Evolutionary conservation across 2,888 invertebrate genomes (phyloP), one percentile per base, ranked within the genome.

Genomic region (Agapostemon virescens): DNA sequence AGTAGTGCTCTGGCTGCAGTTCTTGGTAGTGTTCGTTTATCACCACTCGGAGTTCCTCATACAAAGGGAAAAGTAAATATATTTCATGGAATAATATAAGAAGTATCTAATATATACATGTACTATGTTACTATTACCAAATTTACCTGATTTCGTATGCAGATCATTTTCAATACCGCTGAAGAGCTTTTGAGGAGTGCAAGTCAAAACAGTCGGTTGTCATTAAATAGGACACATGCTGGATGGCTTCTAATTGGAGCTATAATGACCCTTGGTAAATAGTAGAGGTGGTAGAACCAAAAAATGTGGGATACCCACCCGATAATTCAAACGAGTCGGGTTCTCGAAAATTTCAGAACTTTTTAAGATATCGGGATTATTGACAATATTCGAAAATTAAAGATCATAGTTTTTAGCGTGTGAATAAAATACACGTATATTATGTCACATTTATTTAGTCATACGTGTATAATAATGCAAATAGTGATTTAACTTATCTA

Each of bases 181-280:
- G 99, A 99, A 93, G 99, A 99, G 91, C 93, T 99, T 86, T 93
- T 99, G 67, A 95, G 99, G 83, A 98, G 98, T 82, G 99, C 99
- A 0, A 98, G 98, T 89, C 99, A 99, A 93, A 99, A 98, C 93
- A 98, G 98, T 92, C 95, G 99, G 70, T 94, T 99, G 75, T 98
- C 99, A 0, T 94, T 98, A 82, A 98, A 98, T 87, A 95, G 99
- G 90, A 98, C 99, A 0, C 98, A 98, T 92, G 98, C 99, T 49
- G 99, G 99, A 40, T 99, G 99, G 99, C 94, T 99, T 67, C 94
- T 99, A 61, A 97, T 99, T 87, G 98, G 98, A 49, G 97, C 99
- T 74, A 97, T 99, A 73, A 98, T 99, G 96, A 98, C 98, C 0
- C 93, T 99, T 85, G 98, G 97, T 95, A 92, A 91, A 49, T n/a